Conservation (phyloP, 2,113 vertebrate species). For the Malurus melanocephalus region DNA sequence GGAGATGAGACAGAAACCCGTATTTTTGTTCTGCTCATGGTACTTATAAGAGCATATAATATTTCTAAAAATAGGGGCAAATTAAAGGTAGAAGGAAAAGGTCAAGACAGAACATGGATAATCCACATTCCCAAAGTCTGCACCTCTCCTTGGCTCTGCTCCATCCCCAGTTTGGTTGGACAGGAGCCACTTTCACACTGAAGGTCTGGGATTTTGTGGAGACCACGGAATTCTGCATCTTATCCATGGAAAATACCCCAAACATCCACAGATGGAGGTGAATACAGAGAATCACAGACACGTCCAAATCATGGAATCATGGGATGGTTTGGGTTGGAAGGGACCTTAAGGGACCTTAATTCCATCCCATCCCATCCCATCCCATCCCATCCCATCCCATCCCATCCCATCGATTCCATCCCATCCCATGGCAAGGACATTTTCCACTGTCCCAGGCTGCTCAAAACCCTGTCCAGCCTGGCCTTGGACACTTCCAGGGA, state of each 20-base stretch:
- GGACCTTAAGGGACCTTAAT: background rate
- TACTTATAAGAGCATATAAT: background rate
- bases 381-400: background rate
- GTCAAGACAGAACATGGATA: fast-evolving
- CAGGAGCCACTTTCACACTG: background rate
- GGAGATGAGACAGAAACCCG: background rate
- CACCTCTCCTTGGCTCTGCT: background rate
- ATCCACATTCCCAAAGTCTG: fast-evolving
- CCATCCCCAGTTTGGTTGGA: background rate
- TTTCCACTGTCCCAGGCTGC: fast-evolving
- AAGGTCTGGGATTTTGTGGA: background rate
- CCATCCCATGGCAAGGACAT: background rate
- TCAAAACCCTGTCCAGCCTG: background rate
- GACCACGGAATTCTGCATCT: background rate
- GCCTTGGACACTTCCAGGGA: background rate
- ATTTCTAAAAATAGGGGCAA: background rate
- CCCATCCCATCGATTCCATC: too few relatives aligned
- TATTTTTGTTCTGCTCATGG: background rate
- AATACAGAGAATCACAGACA: fast-evolving
- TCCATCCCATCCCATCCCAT: background rate
- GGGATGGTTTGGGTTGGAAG: background rate
- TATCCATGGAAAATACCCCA: background rate
- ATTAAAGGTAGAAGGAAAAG: background rate
- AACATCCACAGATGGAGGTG: fast-evolving
- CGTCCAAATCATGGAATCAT: fast-evolving